phyloP scores from a whole-genome alignment of 2,888 invertebrate genomes.

The Cantharis nigra region DNA sequence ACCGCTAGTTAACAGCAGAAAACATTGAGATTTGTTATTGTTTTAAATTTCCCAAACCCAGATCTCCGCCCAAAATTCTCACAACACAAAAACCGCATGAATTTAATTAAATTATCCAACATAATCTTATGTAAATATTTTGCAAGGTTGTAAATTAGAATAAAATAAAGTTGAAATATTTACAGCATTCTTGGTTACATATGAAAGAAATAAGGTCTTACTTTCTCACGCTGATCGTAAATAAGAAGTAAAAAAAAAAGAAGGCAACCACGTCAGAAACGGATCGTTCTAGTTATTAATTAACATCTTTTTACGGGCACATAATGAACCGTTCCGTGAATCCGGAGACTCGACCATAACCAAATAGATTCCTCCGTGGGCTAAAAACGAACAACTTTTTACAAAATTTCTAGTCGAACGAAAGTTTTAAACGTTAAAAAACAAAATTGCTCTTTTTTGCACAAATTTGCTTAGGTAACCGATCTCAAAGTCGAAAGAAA shows the following conservation, averaged over 20 bases:
- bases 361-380: neutral
- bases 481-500: neutral
- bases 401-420: neutral
- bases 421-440: neutral
- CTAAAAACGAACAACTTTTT: neutral
- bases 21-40: neutral
- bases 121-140: conserved; percentile 4
- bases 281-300: conserved; percentile 22
- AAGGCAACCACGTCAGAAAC: conserved; percentile 1
- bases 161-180: conserved; percentile 3
- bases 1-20: neutral
- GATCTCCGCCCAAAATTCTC: neutral
- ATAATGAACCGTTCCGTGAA: conserved; percentile 19
- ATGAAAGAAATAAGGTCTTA: conserved; percentile 9
- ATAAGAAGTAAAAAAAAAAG: neutral
- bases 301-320: conserved; percentile 18
- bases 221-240: conserved; percentile 24
- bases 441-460: neutral
- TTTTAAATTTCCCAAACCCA: neutral
- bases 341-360: neutral
- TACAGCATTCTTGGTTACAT: conserved; percentile 4
- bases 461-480: neutral
- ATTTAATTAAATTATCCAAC: neutral
- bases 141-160: conserved; percentile 4
- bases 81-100: neutral